Percentiles rank a stretch among this genome's conserved stretches.
phyloP scores from a whole-genome alignment of 2,113 vertebrate species.

The Rhinopomastus cyanomelas region DNA sequence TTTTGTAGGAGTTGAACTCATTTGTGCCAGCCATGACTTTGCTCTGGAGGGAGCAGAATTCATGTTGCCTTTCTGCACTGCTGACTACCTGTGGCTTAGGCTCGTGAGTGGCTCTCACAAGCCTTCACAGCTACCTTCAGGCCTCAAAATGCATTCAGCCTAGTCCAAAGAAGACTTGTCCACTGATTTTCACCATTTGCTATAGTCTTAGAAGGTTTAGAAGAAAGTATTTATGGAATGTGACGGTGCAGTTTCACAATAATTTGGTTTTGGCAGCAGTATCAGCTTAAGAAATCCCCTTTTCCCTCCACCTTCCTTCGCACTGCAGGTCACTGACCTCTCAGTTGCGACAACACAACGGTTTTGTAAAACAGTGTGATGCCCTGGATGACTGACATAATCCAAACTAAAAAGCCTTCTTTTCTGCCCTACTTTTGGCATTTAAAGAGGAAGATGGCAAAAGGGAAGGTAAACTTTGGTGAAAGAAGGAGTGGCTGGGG shows the following conservation, averaged over 20 bases:
- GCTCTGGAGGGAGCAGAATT: background rate
- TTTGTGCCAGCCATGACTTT: background rate
- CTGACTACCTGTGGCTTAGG: background rate
- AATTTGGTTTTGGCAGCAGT: conserved; percentile 24
- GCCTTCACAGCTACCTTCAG: background rate
- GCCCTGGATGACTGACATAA: conserved; percentile 8
- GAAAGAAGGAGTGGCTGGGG: background rate
- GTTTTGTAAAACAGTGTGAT: conserved; percentile 27
- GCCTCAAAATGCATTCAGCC: background rate
- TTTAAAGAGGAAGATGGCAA: background rate
- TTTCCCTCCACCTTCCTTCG: conserved; percentile 1
- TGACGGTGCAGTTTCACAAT: conserved; percentile 15
- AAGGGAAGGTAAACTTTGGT: background rate
- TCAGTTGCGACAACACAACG: background rate
- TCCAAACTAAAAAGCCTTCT: background rate
- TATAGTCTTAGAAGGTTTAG: background rate
- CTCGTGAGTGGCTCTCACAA: background rate
- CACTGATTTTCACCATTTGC: background rate
- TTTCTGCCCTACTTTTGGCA: background rate
- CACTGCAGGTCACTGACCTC: background rate
- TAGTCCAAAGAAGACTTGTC: background rate
- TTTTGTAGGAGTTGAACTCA: background rate
- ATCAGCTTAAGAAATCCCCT: conserved; percentile 21
- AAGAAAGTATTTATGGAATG: conserved; percentile 9
- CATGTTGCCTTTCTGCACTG: background rate